phyloP scores from a whole-genome alignment of 2,797 vertebrate genomes.

The Pangasius larnaudii region DNA sequence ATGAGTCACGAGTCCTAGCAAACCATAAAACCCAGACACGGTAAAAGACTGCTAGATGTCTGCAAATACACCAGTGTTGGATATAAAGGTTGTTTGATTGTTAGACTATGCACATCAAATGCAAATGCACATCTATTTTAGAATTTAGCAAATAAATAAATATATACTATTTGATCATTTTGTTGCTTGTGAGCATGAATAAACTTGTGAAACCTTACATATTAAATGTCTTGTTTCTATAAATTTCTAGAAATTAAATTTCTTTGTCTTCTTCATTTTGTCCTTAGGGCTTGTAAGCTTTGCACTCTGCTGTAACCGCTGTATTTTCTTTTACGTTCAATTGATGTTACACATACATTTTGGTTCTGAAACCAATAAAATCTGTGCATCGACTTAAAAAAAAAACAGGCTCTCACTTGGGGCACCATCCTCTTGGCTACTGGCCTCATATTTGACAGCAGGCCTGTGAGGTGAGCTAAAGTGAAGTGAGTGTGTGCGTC shows the following conservation, averaged over 20 bases:
- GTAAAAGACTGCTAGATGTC: slow-evolving; percentile 51
- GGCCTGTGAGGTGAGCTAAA: slow-evolving; percentile 45
- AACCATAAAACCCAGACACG: slow-evolving; percentile 53
- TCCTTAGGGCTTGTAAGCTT: neutral
- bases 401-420: slow-evolving; percentile 12
- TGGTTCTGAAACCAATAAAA: slow-evolving; percentile 15
- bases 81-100: neutral
- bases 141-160: neutral
- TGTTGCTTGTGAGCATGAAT: neutral
- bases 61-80: slow-evolving; percentile 15
- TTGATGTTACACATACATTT: no score
- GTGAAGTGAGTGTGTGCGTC: slow-evolving; percentile 53
- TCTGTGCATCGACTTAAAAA: slow-evolving; percentile 20
- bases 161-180: neutral
- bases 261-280: neutral
- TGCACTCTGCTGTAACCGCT: neutral
- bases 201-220: neutral
- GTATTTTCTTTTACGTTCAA: neutral
- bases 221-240: neutral
- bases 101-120: neutral
- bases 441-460: slow-evolving; percentile 51
- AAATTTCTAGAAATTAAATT: neutral
- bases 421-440: slow-evolving; percentile 41
- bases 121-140: neutral
- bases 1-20: slow-evolving; percentile 59